Base-by-base conservation (phyloP, 2,888 invertebrate genomes). In the Orthosia cruda region DNA sequence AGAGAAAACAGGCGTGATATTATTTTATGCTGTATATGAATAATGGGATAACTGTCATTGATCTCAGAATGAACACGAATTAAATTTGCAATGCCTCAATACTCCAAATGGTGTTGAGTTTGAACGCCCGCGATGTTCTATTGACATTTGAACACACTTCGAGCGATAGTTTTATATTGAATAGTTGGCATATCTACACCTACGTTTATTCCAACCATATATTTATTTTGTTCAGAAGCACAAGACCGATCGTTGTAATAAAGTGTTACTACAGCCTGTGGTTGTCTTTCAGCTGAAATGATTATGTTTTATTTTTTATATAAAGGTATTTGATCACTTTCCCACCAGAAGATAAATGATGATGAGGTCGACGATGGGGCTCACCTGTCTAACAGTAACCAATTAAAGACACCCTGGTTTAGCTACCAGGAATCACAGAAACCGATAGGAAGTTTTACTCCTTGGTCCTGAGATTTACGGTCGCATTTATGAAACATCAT, bases 71-170 rank as follows among this genome's bases (percentile, higher is more conserved):
- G 18, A 20, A 13, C 16, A 4, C 4, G 12, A n/a, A 32, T 59
- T 50, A 32, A 11, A 71, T 79, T 58, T 50, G 13, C 13, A 54
- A 23, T 54, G 20, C 54, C 54, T 2, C 54, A 15, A 12, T 20
- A 54, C 20, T 20, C 20, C 12, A 13, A 54, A 54, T n/a, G n/a
- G n/a, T n/a, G n/a, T n/a, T n/a, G n/a, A n/a, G n/a, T 16, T 59
- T n/a, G 2, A 58, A 26, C 16, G 13, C 9, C 9, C n/a, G n/a
- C n/a, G n/a, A 18, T n/a, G 23, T 13, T 3, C 32, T 47, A 18
- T 18, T 32, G 45, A 73, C 9, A 47, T 32, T 32, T 4, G 4
- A 7, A 32, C 18, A 2, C 16, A 18, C 12, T 4, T 3, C 2
- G 13, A 13, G 16, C 7, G 7, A 15, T 32, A 49, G 26, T 5